A percentile compares a stretch with the other conserved stretches of the same genome.
Evolutionary conservation across 2,888 invertebrate genomes (phyloP).

Genomic region (Diaprepes abbreviatus): DNA sequence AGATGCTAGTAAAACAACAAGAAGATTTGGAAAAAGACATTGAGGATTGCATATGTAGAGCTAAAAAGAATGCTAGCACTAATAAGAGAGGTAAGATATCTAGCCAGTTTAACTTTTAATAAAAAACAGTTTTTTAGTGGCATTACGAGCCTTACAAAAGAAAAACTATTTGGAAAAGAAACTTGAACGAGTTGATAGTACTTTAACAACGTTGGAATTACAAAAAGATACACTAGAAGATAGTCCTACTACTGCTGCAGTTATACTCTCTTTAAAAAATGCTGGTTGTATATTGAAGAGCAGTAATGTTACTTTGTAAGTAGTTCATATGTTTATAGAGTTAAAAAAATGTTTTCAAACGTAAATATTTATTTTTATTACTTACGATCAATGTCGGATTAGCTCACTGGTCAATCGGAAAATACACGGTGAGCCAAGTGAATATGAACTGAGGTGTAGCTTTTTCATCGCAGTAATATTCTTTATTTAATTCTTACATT

Average conservation of each 20-base stretch:
- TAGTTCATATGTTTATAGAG: no score
- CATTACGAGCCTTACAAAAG: constrained; percentile 84
- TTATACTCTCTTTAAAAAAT: constrained; percentile 94
- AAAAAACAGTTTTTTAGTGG: constrained; percentile 7
- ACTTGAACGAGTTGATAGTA: constrained; percentile 96
- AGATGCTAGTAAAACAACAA: neutral
- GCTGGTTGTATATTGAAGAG: constrained; percentile 96
- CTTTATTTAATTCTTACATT: no score
- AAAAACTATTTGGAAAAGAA: constrained; percentile 98
- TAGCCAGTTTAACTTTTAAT: no score
- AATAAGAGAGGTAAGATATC: constrained; percentile 22
- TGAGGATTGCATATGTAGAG: neutral
- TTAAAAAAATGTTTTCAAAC: no score
- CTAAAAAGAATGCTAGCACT: constrained; percentile 4
- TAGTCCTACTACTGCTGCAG: constrained; percentile 97
- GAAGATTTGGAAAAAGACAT: constrained; percentile 21
- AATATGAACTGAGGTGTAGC: no score
- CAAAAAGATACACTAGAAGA: constrained; percentile 97
- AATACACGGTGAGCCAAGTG: no score
- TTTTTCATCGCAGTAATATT: no score
- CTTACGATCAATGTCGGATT: no score
- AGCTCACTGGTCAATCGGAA: no score
- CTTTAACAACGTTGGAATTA: constrained; percentile 95
- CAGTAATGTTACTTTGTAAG: constrained; percentile 93
- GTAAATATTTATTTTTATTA: no score